A percentile compares a stretch with the other conserved stretches of the same genome.
Conservation (phyloP, 92 coral and sea anemone species). For the Virgularia gustaviana region DNA sequence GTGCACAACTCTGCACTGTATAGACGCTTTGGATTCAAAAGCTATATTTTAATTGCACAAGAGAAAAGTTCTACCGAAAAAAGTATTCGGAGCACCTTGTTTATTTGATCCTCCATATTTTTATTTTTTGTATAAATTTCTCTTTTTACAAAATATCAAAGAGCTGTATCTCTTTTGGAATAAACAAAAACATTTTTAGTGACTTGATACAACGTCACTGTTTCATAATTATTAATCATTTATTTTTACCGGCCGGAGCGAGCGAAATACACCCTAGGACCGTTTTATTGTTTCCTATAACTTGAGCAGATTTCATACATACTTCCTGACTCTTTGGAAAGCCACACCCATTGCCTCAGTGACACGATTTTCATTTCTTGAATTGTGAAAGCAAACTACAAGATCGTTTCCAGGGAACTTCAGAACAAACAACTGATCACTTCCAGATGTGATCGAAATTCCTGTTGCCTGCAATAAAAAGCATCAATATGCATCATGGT, state of each 20-base stretch:
- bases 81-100: no score
- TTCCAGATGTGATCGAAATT: conserved; percentile 58
- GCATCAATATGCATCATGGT: no score
- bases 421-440: conserved; percentile 76
- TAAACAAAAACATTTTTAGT: no score
- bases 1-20: no score
- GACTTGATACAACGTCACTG: not conserved
- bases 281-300: not conserved
- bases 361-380: conserved; percentile 75
- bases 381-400: conserved; percentile 79
- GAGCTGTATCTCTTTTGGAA: no score
- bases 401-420: conserved; percentile 72
- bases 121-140: no score
- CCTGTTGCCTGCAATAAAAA: conserved; percentile 54
- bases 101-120: not conserved
- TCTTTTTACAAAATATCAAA: no score
- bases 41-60: no score
- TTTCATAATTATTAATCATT: not conserved
- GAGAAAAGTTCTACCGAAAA: no score
- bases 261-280: not conserved
- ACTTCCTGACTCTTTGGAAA: conserved; percentile 74
- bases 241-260: not conserved
- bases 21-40: no score
- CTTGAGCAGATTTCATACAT: conserved; percentile 27
- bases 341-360: conserved; percentile 71